Base-by-base conservation (phyloP, 2,113 vertebrate species). In the Catharus fuscescens region DNA sequence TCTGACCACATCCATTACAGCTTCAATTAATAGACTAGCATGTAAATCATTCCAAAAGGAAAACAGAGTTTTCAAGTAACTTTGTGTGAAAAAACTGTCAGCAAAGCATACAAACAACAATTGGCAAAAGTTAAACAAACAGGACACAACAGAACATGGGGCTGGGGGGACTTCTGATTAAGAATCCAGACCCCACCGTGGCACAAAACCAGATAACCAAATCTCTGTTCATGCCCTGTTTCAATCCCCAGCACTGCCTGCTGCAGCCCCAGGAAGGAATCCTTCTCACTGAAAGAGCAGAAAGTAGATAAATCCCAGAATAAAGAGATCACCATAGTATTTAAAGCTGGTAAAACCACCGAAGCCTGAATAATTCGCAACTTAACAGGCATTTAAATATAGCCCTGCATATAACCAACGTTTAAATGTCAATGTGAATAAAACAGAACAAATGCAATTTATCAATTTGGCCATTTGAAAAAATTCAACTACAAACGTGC, bases 11-110 rank as follows among this genome's bases (percentile, higher is more conserved):
- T 56, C 89, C 42, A 85, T 72, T 89, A n/a, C 24, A 34, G 26
- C 66, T 80, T 47, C 90, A 95, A 90, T 83, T 93, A 92, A 93
- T 17, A 94, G 76, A 92, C 88, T 47, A 92, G 64, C 76, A 74
- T 5, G 28, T 88, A 78, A 87, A 73, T 40, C 36, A 57, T 31
- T 82, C 64, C 85, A 86, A 64, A 90, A 85, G 20, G 21, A 80
- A 83, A 91, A 31, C 13, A 71, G 57, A 80, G 64, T 84, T 90
- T 90, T 86, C 88, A 94, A 95, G 67, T 73, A 82, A 88, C 69
- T 82, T 31, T 5, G 8, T 48, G 40, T 23, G 56, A 61, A 86
- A 70, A 64, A 74, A 52, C 38, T 64, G 69, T 29, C 87, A 95
- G 74, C 60, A 86, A 86, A 80, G 64, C 50, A 62, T 3, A 38